Evolutionary conservation across 1,140 invertebrate species (phyloP), one percentile per base, ranked within the genome.

Genomic region (Tenebrio molitor): DNA sequence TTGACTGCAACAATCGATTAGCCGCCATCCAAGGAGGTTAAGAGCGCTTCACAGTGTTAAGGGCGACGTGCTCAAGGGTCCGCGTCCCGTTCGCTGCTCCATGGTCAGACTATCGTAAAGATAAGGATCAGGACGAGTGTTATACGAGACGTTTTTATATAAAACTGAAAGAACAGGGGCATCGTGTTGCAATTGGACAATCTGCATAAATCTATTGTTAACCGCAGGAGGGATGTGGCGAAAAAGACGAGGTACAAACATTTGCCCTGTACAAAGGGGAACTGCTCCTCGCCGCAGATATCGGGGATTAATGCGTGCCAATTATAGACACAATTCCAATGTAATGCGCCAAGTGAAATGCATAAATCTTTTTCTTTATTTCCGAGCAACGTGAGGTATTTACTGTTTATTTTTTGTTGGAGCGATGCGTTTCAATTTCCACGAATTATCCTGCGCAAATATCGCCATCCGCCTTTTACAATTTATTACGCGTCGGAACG

Each of bases 181-280:
- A 66, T 66, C 64, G 44, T 66, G 64, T 66, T 66, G 39, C 64
- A 66, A 66, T 66, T 66, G 64, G 64, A 66, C 64, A 44, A 66
- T 66, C 64, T 66, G 64, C 64, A 66, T 66, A 66, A 58, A 66
- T 66, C 64, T 66, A 66, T 66, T 66, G 64, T 66, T 41, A 42
- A 44, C 36, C 64, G 36, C 64, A 42, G 64, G 64, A 44, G 64
- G 64, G 42, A 66, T 23, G 33, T 65, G 14, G 64, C 39, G 64
- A 44, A 66, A 66, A 42, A 66, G 64, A 42, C 23, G 64, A 66
- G 64, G 64, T 66, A 66, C 64, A 66, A 66, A 66, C 64, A 42
- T 42, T 66, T 41, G 64, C 64, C 36, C 42, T 66, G 12, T 66
- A 44, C 36, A 23, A 65, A 29, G 36, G 64, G 64, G 64, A 66